Conservation (phyloP, 1,140 invertebrate species). For the Drosophila pectinifera region DNA sequence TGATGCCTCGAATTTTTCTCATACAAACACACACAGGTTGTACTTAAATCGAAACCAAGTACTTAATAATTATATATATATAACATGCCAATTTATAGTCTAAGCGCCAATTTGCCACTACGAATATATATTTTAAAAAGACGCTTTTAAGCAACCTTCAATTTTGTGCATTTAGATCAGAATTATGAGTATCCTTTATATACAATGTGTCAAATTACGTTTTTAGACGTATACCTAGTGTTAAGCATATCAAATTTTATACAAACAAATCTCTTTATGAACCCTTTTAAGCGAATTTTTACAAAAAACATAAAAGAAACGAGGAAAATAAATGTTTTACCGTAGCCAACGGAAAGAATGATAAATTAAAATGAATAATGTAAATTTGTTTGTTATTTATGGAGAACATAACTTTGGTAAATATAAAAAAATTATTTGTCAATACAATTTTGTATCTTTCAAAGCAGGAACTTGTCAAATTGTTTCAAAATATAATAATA, state of each 20-base stretch:
- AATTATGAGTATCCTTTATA: constrained; percentile 23
- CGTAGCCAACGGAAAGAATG: background rate
- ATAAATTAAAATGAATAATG: background rate
- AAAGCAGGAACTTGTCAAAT: too few species aligned
- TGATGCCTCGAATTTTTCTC: constrained; percentile 36
- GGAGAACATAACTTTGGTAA: background rate
- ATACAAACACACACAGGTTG: constrained; percentile 51
- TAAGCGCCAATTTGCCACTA: constrained; percentile 53
- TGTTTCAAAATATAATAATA: too few species aligned
- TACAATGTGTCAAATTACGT: constrained; percentile 53
- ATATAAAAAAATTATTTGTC: too few species aligned
- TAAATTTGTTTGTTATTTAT: background rate
- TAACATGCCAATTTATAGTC: constrained; percentile 33
- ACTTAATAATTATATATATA: constrained; percentile 49
- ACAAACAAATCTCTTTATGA: constrained; percentile 29
- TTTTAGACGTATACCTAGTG: constrained; percentile 42
- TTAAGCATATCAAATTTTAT: constrained; percentile 28
- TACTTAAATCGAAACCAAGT: constrained; percentile 61
- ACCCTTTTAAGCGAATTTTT: constrained; percentile 47
- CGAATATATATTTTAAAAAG: constrained; percentile 22
- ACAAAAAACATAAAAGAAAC: constrained; percentile 13
- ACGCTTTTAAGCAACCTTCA: constrained; percentile 29
- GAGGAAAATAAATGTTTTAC: constrained; percentile 3
- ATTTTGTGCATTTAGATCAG: constrained; percentile 43
- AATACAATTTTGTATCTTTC: too few species aligned